Evolutionary conservation across 2,888 invertebrate species (phyloP).

Genomic region (Apodemia mormo): DNA sequence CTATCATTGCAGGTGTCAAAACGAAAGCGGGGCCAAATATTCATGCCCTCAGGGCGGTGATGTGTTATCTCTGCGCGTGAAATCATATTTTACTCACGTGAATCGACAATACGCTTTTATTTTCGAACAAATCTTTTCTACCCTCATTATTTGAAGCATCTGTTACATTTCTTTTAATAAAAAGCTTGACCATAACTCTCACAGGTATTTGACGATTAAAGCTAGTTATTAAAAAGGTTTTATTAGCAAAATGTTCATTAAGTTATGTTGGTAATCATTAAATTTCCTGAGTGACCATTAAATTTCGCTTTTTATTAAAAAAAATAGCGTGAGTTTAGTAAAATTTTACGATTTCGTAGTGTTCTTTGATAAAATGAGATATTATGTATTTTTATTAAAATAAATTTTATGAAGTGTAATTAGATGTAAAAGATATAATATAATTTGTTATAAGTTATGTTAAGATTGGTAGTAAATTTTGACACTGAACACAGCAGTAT

Average conservation of each 20-base stretch:
- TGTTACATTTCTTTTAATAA: not conserved
- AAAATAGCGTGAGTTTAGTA: no score
- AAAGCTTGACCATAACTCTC: no score
- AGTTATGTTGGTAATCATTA: no score
- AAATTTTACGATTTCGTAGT: no score
- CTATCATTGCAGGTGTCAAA: slow-evolving; percentile 5
- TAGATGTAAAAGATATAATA: slow-evolving; percentile 78
- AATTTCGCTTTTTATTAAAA: no score
- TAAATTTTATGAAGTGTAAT: slow-evolving; percentile 76
- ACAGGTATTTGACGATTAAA: no score
- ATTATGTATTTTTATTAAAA: slow-evolving; percentile 76
- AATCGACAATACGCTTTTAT: slow-evolving; percentile 11
- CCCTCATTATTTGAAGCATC: not conserved
- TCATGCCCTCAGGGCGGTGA: slow-evolving; percentile 12
- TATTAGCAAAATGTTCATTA: no score
- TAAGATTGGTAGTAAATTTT: slow-evolving; percentile 57
- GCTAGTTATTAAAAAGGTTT: no score
- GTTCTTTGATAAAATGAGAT: slow-evolving; percentile 68
- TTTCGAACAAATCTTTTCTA: not conserved
- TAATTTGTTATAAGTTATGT: slow-evolving; percentile 77
- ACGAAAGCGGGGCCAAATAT: slow-evolving; percentile 1
- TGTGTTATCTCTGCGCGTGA: not conserved
- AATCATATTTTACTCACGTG: slow-evolving; percentile 9
- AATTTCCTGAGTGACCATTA: no score
- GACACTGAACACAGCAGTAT: slow-evolving; percentile 41